phyloP scores from a whole-genome alignment of 2,797 vertebrate genomes.

The Vipera ursinii region DNA sequence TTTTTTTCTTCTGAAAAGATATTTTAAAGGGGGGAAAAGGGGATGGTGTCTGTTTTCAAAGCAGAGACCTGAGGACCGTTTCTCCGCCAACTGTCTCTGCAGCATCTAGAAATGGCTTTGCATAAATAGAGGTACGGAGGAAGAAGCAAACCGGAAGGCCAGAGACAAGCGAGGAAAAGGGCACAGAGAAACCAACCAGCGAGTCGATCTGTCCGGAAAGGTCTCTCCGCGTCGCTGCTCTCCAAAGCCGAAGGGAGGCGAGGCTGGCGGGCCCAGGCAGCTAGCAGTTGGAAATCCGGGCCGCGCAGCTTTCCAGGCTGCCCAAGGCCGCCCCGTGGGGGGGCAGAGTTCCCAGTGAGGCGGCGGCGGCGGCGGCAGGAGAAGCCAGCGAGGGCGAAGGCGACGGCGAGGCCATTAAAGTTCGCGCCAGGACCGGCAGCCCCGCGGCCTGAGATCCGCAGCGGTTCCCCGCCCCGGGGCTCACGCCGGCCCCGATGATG shows the following conservation, averaged over 20 bases:
- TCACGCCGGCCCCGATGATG: slow-evolving; percentile 84
- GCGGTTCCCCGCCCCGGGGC: slow-evolving; percentile 62
- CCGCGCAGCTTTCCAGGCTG: slow-evolving; percentile 78
- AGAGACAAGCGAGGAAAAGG: slow-evolving; percentile 46
- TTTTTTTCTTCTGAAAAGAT: neutral
- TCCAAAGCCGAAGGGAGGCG: neutral
- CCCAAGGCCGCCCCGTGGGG: slow-evolving; percentile 77
- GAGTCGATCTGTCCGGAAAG: neutral
- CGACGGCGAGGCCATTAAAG: slow-evolving; percentile 58
- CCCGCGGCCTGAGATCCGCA: neutral
- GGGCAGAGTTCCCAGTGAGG: slow-evolving; percentile 74
- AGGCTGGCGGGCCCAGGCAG: slow-evolving; percentile 75
- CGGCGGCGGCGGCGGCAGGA: slow-evolving; percentile 60
- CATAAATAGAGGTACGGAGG: slow-evolving; percentile 39
- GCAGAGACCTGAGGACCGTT: slow-evolving; percentile 17
- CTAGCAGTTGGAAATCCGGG: slow-evolving; percentile 88
- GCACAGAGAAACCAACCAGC: slow-evolving; percentile 57
- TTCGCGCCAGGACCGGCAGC: slow-evolving; percentile 65
- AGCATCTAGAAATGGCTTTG: slow-evolving; percentile 51
- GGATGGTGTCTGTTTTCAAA: neutral
- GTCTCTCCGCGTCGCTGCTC: neutral
- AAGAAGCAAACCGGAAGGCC: neutral
- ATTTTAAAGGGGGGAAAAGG: too few species aligned
- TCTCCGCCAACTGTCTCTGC: slow-evolving; percentile 11
- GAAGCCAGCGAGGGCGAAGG: neutral